phyloP scores from a whole-genome alignment of 2,797 vertebrate genomes.

The Enteromius paludinosus region DNA sequence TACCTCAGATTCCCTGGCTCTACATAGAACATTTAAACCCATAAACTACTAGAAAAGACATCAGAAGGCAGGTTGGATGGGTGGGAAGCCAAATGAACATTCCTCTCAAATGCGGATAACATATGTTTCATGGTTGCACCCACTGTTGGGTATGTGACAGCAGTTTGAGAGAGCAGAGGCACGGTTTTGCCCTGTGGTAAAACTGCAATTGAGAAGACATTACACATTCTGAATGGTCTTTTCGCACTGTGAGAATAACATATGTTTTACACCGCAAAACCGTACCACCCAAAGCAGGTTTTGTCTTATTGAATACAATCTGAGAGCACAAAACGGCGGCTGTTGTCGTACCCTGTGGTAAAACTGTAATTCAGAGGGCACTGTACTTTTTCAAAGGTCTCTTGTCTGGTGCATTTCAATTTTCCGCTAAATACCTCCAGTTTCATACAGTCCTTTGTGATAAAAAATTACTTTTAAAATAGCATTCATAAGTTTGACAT shows the following conservation, averaged over 20 bases:
- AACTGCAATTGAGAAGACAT: conserved; percentile 6
- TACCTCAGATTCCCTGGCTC: conserved; percentile 68
- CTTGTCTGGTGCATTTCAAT: conserved; percentile 1
- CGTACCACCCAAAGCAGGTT: not conserved
- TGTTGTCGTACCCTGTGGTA: not conserved
- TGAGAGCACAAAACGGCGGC: conserved; percentile 7
- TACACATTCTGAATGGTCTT: not conserved
- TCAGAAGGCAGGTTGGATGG: conserved; percentile 52
- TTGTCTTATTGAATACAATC: conserved; percentile 3
- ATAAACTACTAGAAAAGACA: conserved; percentile 45
- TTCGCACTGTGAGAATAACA: not conserved
- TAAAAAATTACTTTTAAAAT: conserved; percentile 4
- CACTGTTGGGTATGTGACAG: conserved; percentile 8
- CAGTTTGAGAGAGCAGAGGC: not conserved
- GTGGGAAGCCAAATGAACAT: conserved; percentile 36
- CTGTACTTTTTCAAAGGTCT: not conserved
- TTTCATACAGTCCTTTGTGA: not conserved
- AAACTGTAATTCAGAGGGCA: conserved; percentile 20
- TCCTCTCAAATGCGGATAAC: conserved; percentile 33
- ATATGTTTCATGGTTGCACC: conserved; percentile 25
- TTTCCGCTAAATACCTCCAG: not conserved
- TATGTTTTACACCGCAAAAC: not conserved
- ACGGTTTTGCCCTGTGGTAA: conserved; percentile 13
- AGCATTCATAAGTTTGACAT: not conserved
- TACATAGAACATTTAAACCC: conserved; percentile 52